Conservation (phyloP, 2,113 vertebrate species). For the Malurus elegans region DNA sequence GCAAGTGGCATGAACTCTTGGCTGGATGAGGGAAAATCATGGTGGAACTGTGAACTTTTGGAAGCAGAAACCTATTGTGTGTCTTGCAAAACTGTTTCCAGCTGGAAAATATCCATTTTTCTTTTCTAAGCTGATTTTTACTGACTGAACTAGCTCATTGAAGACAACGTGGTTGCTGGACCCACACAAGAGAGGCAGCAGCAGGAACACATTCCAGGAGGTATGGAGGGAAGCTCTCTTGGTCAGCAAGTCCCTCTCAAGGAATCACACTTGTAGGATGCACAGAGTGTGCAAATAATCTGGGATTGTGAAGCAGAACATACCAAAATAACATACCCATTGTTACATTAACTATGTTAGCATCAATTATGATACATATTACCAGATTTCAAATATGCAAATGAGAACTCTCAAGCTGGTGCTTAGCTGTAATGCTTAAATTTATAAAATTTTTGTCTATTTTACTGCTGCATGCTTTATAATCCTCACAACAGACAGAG, state of each 20-base stretch:
- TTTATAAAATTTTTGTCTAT: not conserved
- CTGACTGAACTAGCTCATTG: not conserved
- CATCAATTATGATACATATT: not conserved
- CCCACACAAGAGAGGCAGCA: not conserved
- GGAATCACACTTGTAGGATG: not conserved
- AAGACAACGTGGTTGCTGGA: not conserved
- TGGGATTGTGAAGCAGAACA: not conserved
- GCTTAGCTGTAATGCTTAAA: not conserved
- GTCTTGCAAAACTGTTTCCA: not conserved
- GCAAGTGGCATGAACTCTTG: not conserved
- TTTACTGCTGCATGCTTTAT: not conserved
- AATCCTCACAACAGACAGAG: not conserved
- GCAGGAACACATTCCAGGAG: not conserved
- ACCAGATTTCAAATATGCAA: not conserved
- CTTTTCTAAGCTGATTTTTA: not conserved
- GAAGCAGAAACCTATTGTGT: not conserved
- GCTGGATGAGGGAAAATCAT: not conserved
- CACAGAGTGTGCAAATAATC: not conserved
- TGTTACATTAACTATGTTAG: not conserved
- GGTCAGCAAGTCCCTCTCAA: not conserved
- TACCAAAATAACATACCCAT: not conserved
- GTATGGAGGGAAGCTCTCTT: not conserved
- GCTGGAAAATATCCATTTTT: not conserved
- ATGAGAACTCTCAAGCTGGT: not conserved
- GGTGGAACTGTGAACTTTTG: not conserved